Evolutionary conservation across 2,113 vertebrate species (phyloP).

Genomic region (Nettapus auritus): DNA sequence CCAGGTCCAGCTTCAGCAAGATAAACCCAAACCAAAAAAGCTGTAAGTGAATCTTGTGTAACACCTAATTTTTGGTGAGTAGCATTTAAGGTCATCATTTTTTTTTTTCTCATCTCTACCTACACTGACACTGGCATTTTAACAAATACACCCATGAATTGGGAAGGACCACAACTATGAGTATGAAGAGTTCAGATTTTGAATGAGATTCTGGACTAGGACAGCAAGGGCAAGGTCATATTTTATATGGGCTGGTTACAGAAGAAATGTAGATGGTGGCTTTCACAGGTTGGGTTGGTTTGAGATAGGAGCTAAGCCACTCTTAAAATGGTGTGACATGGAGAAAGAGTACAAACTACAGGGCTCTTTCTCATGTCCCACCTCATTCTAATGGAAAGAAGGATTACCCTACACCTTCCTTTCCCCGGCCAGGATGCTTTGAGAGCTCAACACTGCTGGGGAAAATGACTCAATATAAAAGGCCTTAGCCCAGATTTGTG

Average conservation of each 20-base stretch:
- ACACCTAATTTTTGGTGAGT: constrained; percentile 11
- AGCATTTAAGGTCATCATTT: not conserved
- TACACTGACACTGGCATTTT: not conserved
- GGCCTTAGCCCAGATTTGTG: not conserved
- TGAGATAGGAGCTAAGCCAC: not conserved
- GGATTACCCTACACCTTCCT: not conserved
- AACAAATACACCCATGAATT: not conserved
- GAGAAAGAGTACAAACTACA: not conserved
- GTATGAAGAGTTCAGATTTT: not conserved
- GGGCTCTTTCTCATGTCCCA: not conserved
- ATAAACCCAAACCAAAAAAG: constrained; percentile 31
- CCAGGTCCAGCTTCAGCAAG: not conserved
- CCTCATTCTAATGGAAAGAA: not conserved
- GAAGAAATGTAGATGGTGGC: not conserved
- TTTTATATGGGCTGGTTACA: not conserved
- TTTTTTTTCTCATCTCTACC: constrained; percentile 23
- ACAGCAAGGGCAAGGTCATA: not conserved
- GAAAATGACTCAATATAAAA: not conserved
- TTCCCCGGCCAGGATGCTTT: not conserved
- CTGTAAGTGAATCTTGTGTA: not conserved
- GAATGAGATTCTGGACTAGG: not conserved
- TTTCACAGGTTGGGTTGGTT: not conserved
- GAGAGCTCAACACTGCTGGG: not conserved
- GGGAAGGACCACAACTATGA: not conserved
- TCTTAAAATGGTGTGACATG: not conserved